Evolutionary conservation across 2,888 invertebrate genomes (phyloP).

Genomic region (Saturnia japonica): DNA sequence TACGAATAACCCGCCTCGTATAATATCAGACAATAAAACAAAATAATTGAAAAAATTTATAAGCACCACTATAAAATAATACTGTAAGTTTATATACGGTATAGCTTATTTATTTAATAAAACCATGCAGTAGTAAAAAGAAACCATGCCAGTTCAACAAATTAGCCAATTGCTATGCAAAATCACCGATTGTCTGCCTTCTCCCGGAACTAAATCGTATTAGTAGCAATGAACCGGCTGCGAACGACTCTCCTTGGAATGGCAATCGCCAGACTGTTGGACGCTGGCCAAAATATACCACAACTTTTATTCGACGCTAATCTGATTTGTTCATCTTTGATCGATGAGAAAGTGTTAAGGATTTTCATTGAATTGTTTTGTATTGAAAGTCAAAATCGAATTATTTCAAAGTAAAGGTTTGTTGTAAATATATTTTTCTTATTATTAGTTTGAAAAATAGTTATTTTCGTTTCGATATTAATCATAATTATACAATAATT

Average conservation of each 20-base stretch:
- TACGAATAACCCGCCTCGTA: no score
- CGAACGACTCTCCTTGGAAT: constrained; percentile 47
- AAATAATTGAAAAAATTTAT: no score
- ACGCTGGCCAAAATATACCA: constrained; percentile 64
- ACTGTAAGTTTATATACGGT: not conserved
- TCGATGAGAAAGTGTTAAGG: constrained; percentile 41
- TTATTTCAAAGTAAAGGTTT: not conserved
- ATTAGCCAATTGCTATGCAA: constrained; percentile 17
- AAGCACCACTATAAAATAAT: not conserved
- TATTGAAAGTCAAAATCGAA: not conserved
- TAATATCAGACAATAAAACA: no score
- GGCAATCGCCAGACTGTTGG: constrained; percentile 64
- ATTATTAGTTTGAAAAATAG: not conserved
- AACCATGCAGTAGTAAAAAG: constrained; percentile 8
- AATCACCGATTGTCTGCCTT: constrained; percentile 52
- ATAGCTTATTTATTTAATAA: not conserved
- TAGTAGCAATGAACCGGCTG: constrained; percentile 52
- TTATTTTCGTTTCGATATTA: not conserved
- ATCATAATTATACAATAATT: not conserved
- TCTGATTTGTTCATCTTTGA: constrained; percentile 65
- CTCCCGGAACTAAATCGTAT: constrained; percentile 55
- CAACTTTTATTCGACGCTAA: constrained; percentile 68
- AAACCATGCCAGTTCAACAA: constrained; percentile 16
- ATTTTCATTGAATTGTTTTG: constrained; percentile 17
- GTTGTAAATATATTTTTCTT: not conserved